Evolutionary conservation across 2,113 vertebrate genomes (phyloP).

Genomic region (Leptobrachium ailaonicum): DNA sequence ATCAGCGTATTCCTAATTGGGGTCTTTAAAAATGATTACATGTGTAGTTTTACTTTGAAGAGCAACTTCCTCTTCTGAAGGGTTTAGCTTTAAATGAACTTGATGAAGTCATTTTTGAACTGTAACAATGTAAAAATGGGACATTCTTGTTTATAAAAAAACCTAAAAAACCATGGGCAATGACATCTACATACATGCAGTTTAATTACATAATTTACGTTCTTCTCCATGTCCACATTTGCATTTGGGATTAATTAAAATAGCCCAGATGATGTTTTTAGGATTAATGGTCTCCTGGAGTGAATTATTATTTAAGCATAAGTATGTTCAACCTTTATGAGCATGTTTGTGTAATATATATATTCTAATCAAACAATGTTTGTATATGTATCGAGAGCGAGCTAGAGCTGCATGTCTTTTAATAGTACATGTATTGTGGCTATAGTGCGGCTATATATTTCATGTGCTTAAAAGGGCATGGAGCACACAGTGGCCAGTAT

Average conservation of each 20-base stretch:
- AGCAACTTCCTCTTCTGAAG: constrained; percentile 37
- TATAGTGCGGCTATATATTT: no score
- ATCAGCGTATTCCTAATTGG: constrained; percentile 38
- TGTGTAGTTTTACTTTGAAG: constrained; percentile 35
- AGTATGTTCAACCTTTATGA: neutral
- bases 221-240: constrained; percentile 23
- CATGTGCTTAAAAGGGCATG: no score
- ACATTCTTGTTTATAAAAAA: neutral
- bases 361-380: no score
- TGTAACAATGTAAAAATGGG: constrained; percentile 21
- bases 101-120: constrained; percentile 35
- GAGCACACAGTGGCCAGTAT: no score
- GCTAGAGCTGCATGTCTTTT: no score
- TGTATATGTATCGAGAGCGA: no score
- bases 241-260: constrained; percentile 35
- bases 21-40: constrained; percentile 31
- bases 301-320: constrained; percentile 25
- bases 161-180: constrained; percentile 2
- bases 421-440: no score
- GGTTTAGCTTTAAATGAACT: constrained; percentile 27
- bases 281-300: constrained; percentile 27
- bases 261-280: constrained; percentile 35
- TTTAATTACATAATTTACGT: constrained; percentile 25
- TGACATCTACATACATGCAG: constrained; percentile 22
- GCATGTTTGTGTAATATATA: neutral